Evolutionary conservation across 2,888 invertebrate genomes (phyloP), one percentile per base, ranked within the genome.

Genomic region (Morpho deidamia): DNA sequence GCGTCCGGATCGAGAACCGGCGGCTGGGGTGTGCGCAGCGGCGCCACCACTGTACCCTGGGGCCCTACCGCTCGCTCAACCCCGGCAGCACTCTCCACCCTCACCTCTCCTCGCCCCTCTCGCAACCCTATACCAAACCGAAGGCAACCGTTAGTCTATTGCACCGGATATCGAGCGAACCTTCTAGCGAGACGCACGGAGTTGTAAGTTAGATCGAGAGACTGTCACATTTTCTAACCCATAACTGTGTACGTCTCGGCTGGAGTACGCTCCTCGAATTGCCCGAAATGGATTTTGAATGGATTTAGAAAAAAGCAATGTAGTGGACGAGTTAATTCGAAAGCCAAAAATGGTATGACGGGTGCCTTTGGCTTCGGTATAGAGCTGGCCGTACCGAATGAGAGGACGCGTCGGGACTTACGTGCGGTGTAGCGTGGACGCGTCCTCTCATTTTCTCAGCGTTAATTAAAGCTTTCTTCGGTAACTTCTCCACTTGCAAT

Each of bases 51-150:
- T 57, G 93, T 94, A 68, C 95, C 95, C 75, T 93, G 83, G 52
- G 95, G 95, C 87, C 94, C 95, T 72, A 95, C 95, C 63, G 94
- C 93, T 81, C 93, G 93, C 73, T 91, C 91, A 74, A 94, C 91
- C 83, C 85, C 69, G 79, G 78, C 78, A 79, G 78, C 78, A 82
- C 60, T 53, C 58, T 51, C 60, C 55, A 58, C 52, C 77, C 70
- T 77, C 81, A 50, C 50, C 55, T 54, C 59, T 57, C 51, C 47
- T 58, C 59, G 61, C 62, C 68, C 68, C 68, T 62, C 69, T 53
- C 64, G 61, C 87, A 87, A 91, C 93, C 93, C 94, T 94, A 93
- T 92, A 93, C 93, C 78, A 82, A 95, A 94, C 95, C 95, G 94
- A 94, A 94, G 95, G 95, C 95, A 93, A 93, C 93, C 85, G 79